Base-by-base conservation (phyloP, 2,797 vertebrate species). In the Onychomys torridus region DNA sequence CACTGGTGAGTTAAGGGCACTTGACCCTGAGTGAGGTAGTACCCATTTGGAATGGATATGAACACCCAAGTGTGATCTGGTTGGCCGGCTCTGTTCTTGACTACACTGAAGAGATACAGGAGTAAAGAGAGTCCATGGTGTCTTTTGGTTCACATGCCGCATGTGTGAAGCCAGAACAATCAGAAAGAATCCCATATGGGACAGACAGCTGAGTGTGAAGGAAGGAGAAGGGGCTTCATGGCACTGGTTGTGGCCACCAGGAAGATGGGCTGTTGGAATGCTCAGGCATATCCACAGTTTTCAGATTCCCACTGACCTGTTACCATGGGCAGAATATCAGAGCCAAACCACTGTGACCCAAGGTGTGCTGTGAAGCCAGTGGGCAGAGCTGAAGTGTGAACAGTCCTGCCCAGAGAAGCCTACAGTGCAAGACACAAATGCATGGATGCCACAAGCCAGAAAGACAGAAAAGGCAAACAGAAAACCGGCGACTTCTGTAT, bases 11-110 rank as follows among this genome's bases (percentile, higher is more conserved):
- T 3, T 37, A 63, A 37, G n/a, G 55, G 27, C n/a, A 59, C 9
- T 6, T 52, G 73, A 46, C 57, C 9, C 0, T 83, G 2, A 43
- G 16, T 2, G 6, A 27, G 4, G 29, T 6, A 1, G 57, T 37
- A 43, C 14, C 10, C 9, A 0, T 71, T 93, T 6, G 2, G 40
- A 83, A 3, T 43, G 37, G 49, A n/a, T 57, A 1, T 19, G 2
- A 83, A 29, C 1, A 49, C 8, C 34, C 27, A 59, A 65, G 17
- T 29, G 9, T 8, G 19, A 19, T 57, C 83, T 23, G 6, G 32
- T 29, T 78, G 83, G 19, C 84, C 0, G 1, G 46, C 6, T 52
- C 40, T 37, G 19, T 55, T 90, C 27, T 71, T 34, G 57, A 37
- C 14, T 87, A 17, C 49, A 81, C 69, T n/a, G 32, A 43, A 77